These are phyloP conservation scores for Eueremaeus valkanovi DNA, from an alignment of 2,888 invertebrate species.

Conservation along the genomic window DNA sequence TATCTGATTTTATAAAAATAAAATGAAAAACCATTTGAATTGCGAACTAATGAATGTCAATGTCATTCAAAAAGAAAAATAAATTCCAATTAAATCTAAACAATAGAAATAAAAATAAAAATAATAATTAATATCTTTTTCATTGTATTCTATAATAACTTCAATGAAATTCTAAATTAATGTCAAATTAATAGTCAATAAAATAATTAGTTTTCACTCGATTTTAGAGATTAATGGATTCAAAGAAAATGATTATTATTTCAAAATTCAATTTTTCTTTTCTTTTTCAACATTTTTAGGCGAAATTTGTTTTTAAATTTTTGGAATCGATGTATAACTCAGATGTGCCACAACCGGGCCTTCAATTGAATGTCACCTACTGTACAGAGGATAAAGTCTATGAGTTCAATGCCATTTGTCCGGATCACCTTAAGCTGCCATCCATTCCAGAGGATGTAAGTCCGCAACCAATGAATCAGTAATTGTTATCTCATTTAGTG, in stretches of 20 bases:
- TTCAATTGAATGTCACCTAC: conserved; percentile 55
- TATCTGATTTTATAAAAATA: too few relatives aligned
- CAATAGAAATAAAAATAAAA: too few relatives aligned
- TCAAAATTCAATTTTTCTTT: background rate
- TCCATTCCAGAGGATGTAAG: conserved; percentile 94
- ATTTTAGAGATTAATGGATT: too few relatives aligned
- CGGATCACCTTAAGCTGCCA: conserved; percentile 76
- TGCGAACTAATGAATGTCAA: too few relatives aligned
- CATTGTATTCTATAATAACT: background rate
- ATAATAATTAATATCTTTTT: background rate
- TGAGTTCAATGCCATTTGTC: conserved; percentile 73
- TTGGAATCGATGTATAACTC: conserved; percentile 65
- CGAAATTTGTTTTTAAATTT: conserved; percentile 58
- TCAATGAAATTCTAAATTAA: too few relatives aligned
- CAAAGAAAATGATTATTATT: too few relatives aligned
- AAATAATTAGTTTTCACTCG: background rate
- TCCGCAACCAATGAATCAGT: too few relatives aligned
- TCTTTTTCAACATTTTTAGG: conserved; percentile 47
- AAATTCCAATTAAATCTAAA: too few relatives aligned
- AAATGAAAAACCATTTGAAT: too few relatives aligned
- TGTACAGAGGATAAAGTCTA: conserved; percentile 52
- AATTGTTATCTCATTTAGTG: background rate
- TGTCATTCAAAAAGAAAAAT: too few relatives aligned
- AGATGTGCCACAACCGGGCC: conserved; percentile 66
- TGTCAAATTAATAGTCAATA: too few relatives aligned